Percentiles rank a stretch among this genome's conserved stretches.
Conservation (phyloP, 2,888 invertebrate genomes). For the Halictus ligatus region DNA sequence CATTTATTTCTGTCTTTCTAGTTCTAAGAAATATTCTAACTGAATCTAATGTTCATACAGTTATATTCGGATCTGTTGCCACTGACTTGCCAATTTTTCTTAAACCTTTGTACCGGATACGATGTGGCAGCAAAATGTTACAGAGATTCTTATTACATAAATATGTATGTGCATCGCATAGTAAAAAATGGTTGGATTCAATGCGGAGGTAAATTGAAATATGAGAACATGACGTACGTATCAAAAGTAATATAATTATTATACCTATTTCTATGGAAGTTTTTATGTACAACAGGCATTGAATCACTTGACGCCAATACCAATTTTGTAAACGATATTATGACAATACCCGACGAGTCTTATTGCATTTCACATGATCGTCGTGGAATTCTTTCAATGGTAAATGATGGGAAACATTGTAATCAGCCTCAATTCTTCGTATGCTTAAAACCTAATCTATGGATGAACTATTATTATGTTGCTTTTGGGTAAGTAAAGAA, state of each 20-base stretch:
- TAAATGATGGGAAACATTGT: conserved; percentile 88
- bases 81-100: conserved; percentile 86
- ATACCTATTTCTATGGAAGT: not conserved
- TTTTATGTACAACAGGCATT: conserved; percentile 39
- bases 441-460: conserved; percentile 87
- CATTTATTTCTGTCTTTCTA: conserved; percentile 11
- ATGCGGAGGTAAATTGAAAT: conserved; percentile 85
- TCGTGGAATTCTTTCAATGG: conserved; percentile 90
- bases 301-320: conserved; percentile 30
- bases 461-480: conserved; percentile 91
- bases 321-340: conserved; percentile 84
- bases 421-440: conserved; percentile 90
- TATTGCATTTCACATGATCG: conserved; percentile 88
- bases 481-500: conserved; percentile 87
- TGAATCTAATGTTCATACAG: conserved; percentile 79
- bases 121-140: conserved; percentile 70
- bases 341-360: conserved; percentile 87
- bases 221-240: not conserved
- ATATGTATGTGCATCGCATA: conserved; percentile 83
- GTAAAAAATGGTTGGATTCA: conserved; percentile 90
- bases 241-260: not conserved
- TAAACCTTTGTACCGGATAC: conserved; percentile 85
- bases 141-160: conserved; percentile 76
- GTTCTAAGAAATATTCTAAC: not conserved
- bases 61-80: conserved; percentile 87